Evolutionary conservation across 1,140 invertebrate species (phyloP).

Genomic region (Orius insidiosus): DNA sequence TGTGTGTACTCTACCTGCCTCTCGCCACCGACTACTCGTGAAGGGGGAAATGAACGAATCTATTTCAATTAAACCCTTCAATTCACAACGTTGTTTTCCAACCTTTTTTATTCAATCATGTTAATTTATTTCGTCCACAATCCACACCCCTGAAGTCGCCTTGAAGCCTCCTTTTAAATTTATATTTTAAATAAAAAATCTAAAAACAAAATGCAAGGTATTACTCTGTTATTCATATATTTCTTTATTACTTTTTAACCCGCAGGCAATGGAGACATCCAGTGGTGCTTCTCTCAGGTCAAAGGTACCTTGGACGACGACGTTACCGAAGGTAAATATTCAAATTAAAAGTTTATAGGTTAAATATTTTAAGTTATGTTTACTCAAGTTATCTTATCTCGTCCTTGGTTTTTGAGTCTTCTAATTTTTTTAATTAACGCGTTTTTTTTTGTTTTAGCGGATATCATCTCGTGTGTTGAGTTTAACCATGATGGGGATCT

Average conservation of each 20-base stretch:
- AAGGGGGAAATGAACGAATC: too few species aligned
- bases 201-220: background rate
- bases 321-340: slow-evolving; percentile 71
- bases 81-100: too few species aligned
- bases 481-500: slow-evolving; percentile 99
- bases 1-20: too few species aligned
- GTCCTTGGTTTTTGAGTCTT: slow-evolving; percentile 1
- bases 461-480: slow-evolving; percentile 99
- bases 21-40: too few species aligned
- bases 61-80: too few species aligned
- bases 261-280: slow-evolving; percentile 87
- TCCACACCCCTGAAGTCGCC: background rate
- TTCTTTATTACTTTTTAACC: slow-evolving; percentile 23
- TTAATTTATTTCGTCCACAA: background rate
- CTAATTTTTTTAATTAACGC: slow-evolving; percentile 7
- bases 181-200: background rate
- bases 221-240: too few species aligned
- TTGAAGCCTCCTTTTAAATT: background rate
- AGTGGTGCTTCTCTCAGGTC: slow-evolving; percentile 99
- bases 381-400: background rate
- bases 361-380: background rate
- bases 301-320: slow-evolving; percentile 98
- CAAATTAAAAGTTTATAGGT: background rate
- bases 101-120: background rate
- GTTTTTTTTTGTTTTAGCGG: slow-evolving; percentile 46